A percentile compares a stretch with the other conserved stretches of the same genome.
Conservation (phyloP, 2,888 invertebrate genomes). For the Lasioglossum oenotherae region DNA sequence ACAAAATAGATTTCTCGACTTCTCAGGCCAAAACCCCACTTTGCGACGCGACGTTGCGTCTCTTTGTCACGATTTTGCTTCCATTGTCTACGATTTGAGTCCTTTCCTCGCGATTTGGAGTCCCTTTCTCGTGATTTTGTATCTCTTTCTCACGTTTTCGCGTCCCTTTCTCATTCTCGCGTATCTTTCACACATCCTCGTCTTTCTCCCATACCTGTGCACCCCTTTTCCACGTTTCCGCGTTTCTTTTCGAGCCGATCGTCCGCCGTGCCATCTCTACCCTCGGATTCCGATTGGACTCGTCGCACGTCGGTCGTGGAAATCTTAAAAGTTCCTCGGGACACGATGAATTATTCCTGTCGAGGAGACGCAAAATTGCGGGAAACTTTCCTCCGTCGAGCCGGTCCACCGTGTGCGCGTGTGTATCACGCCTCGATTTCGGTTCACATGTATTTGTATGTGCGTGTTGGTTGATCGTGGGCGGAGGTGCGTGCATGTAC, state of each 20-base stretch:
- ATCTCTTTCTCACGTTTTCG: not conserved
- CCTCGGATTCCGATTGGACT: slow-evolving; percentile 70
- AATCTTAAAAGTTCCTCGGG: slow-evolving; percentile 73
- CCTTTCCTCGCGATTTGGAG: too few species aligned
- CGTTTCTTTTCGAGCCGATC: slow-evolving; percentile 4
- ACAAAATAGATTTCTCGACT: too few species aligned
- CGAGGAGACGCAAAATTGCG: slow-evolving; percentile 72
- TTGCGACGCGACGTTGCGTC: too few species aligned
- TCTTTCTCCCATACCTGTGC: too few species aligned
- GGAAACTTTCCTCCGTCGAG: slow-evolving; percentile 70
- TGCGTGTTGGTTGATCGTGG: not conserved
- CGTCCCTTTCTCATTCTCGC: not conserved
- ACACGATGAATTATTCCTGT: slow-evolving; percentile 75
- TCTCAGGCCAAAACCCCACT: too few species aligned
- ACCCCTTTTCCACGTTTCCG: not conserved
- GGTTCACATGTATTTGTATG: not conserved
- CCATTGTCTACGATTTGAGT: not conserved
- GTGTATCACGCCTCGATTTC: not conserved
- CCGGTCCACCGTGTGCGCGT: slow-evolving; percentile 47
- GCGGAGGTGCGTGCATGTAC: slow-evolving; percentile 30
- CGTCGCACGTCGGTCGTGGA: slow-evolving; percentile 71
- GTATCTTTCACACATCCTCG: not conserved
- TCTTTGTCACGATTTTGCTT: not conserved
- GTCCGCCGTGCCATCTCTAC: slow-evolving; percentile 47
- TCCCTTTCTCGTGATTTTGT: too few species aligned